These are phyloP conservation scores for Parascotia fuliginaria DNA, from an alignment of 2,888 invertebrate genomes.

Conservation along the genomic window DNA sequence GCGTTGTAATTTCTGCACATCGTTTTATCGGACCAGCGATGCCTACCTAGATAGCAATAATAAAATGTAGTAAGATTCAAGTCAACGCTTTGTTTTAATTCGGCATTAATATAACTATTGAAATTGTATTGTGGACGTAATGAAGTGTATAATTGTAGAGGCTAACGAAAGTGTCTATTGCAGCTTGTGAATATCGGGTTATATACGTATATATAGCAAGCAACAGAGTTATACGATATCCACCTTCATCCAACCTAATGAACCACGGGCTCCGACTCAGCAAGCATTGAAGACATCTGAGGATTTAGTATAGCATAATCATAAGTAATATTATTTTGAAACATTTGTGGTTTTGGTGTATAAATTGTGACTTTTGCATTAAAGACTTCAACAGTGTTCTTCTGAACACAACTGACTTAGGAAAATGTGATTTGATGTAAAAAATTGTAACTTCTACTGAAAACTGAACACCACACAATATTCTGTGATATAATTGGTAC, in stretches of 20 bases:
- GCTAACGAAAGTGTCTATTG: conserved; percentile 63
- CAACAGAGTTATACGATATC: conserved; percentile 63
- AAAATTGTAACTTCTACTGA: conserved; percentile 64
- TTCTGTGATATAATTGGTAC: conserved; percentile 82
- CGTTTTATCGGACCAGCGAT: conserved; percentile 68
- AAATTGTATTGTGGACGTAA: conserved; percentile 24
- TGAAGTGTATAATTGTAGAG: conserved; percentile 30
- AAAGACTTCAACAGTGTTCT: conserved; percentile 65
- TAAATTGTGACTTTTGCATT: conserved; percentile 66
- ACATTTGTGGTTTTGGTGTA: conserved; percentile 70
- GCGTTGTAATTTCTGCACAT: conserved; percentile 69
- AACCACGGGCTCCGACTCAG: conserved; percentile 90
- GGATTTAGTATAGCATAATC: conserved; percentile 85
- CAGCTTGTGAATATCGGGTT: conserved; percentile 69
- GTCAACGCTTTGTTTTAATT: conserved; percentile 57
- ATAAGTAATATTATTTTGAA: conserved; percentile 82
- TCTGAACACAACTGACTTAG: conserved; percentile 65
- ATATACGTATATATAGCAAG: conserved; percentile 65
- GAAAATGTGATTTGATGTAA: conserved; percentile 79
- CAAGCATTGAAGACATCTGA: conserved; percentile 96
- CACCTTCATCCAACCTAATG: conserved; percentile 68
- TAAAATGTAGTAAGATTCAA: conserved; percentile 61
- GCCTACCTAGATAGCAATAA: conserved; percentile 69
- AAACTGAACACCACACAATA: conserved; percentile 71
- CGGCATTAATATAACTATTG: conserved; percentile 39